Base-by-base conservation (phyloP, 1,140 invertebrate genomes). In the Drosophila auraria region DNA sequence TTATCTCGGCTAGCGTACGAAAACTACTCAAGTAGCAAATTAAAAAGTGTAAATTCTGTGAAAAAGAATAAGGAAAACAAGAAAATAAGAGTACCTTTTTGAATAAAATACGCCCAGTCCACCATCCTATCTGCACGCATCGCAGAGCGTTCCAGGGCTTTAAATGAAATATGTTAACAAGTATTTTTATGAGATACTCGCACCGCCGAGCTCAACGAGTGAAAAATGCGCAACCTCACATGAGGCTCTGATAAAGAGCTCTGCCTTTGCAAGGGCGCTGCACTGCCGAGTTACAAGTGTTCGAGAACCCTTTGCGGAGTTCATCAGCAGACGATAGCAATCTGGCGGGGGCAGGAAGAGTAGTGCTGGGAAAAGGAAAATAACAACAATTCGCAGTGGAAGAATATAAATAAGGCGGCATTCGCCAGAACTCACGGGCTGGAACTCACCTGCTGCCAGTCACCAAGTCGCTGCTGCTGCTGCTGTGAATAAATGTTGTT, bases 401-500 rank as follows among this genome's bases (percentile, higher is more conserved):
- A 38, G 25, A 59, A 60, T 27, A 71, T 60, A 72, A 72, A 51
- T 73, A 72, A 72, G n/a, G 11, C 11, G 11, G 9, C 15, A 27
- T 5, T 17, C 38, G 17, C 25, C 44, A 44, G 70, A 73, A 68
- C 33, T 59, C 78, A 14, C 11, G 12, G 53, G 77, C 78, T 40
- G 62, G 38, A 38, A 38, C 40, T 47, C 38, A 60, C 51, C 56
- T 65, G 60, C 72, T 73, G 59, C 30, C 42, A 58, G 23, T 40
- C 38, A 53, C 73, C 53, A 53, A 45, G 75, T 44, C 30, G 27
- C 54, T 38, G 62, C 51, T 42, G 75, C 38, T 40, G 47, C 45
- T 54, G 44, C 25, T n/a, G 12, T 1, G 5, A 65, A 60, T 27
- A 62, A 33, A 58, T 42, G 68, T 27, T 78, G 57, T 81, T 81